Percentiles rank a stretch among this genome's conserved stretches.
These are phyloP conservation scores for Tenthredo mesomela DNA, from an alignment of 2,888 invertebrate species.

Conservation along the genomic window DNA sequence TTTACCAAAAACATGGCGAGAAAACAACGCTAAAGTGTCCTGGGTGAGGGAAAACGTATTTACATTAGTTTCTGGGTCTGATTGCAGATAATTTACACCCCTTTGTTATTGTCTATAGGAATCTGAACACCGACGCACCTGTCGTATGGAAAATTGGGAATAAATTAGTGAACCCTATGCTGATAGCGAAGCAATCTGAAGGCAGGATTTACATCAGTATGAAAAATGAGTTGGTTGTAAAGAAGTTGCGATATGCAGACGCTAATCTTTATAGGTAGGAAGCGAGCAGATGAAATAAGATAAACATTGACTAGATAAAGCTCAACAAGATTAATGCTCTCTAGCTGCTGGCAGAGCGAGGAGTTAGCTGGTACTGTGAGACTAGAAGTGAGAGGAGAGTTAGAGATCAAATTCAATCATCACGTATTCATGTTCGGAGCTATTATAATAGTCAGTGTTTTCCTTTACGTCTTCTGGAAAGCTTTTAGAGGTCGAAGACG, in stretches of 20 bases:
- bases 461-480: constrained; percentile 77
- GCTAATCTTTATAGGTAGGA: constrained; percentile 82
- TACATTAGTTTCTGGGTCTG: not conserved
- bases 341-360: constrained; percentile 84
- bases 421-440: constrained; percentile 78
- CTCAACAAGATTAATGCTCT: constrained; percentile 59
- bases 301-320: not conserved
- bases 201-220: constrained; percentile 81
- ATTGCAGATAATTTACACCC: not conserved
- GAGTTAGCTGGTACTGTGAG: constrained; percentile 82
- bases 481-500: constrained; percentile 77
- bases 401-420: constrained; percentile 78
- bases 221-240: constrained; percentile 81
- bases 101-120: constrained; percentile 73
- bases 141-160: constrained; percentile 81
- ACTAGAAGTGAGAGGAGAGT: constrained; percentile 79
- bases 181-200: constrained; percentile 78
- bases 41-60: constrained; percentile 74
- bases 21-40: constrained; percentile 78
- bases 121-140: constrained; percentile 80
- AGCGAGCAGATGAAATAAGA: not conserved
- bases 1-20: constrained; percentile 76
- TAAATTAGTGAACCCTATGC: constrained; percentile 78
- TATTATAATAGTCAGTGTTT: constrained; percentile 74
- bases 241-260: constrained; percentile 79